Evolutionary conservation across 2,113 vertebrate genomes (phyloP), one percentile per base, ranked within the genome.

Genomic region (Xenopus tropicalis): DNA sequence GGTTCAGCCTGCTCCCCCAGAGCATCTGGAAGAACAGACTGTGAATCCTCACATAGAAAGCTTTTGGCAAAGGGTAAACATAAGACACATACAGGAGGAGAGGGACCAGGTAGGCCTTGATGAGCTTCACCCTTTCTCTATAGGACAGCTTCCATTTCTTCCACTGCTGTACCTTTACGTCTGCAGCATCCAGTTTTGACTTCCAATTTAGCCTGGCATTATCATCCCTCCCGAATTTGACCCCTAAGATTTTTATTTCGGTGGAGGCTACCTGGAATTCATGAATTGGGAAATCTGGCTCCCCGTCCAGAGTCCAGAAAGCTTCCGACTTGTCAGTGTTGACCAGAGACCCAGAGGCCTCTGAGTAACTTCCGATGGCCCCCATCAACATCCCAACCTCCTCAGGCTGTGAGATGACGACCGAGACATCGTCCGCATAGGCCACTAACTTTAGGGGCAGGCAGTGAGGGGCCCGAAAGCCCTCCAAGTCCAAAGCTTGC

Each of bases 271-370:
- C n/a, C n/a, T n/a, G n/a, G n/a, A 46, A 46, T 22, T 9, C 14
- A 42, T 66, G 25, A 6, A 29, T 3, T 6, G 25, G 25, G 6
- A 29, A 29, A 6, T 3, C 6, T 29, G 62, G 62, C n/a, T 64
- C 9, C n/a, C 8, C 19, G 9, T 42, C 8, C 17, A 44, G 19
- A 42, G 37, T 3, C 25, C 25, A 29, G 6, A 29, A 29, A 29
- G 25, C 25, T 29, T 29, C 3, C 3, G 25, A 29, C 21, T n/a
- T 42, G 42, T 17, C 37, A 3, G n/a, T 25, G 29, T 64, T 64
- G 17, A 64, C 62, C 24, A 64, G 29, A 64, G 62, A 43, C 25
- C 62, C 25, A 4, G 62, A 64, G 62, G 62, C 62, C 29, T 37
- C 8, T 19, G 7, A 22, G 14, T 37, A 66, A n/a, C n/a, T n/a